These are phyloP conservation scores for Julus scandinavius DNA, from an alignment of 2,888 invertebrate genomes.

Conservation along the genomic window DNA sequence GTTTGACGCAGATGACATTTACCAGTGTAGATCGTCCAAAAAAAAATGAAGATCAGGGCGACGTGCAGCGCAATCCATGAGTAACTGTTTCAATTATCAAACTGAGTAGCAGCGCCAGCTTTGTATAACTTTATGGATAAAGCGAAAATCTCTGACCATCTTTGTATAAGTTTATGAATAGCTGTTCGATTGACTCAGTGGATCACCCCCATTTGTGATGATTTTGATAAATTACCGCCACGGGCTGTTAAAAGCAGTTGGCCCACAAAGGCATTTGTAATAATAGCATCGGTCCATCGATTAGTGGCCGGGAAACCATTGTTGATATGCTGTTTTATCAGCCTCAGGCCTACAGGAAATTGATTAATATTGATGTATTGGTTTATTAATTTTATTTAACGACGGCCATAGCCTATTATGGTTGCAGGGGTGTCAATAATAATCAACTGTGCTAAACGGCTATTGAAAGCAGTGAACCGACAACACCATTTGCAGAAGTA, in stretches of 20 bases:
- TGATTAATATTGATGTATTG: too few species aligned
- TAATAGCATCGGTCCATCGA: too few species aligned
- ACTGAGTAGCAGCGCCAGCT: background rate
- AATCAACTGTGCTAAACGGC: too few species aligned
- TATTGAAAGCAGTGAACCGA: too few species aligned
- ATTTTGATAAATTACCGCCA: background rate
- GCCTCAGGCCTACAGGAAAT: too few species aligned
- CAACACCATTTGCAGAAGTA: too few species aligned
- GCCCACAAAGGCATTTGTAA: too few species aligned
- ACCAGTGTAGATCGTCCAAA: background rate
- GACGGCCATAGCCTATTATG: too few species aligned
- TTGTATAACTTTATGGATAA: background rate
- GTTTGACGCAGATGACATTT: background rate
- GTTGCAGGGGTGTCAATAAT: too few species aligned
- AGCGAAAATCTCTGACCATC: background rate
- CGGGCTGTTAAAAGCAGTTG: background rate
- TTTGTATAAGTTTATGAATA: background rate
- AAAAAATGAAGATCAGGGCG: background rate
- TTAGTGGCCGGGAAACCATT: too few species aligned
- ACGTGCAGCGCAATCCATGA: background rate
- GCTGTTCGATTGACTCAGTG: background rate
- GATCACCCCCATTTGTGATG: background rate
- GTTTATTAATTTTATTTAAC: too few species aligned
- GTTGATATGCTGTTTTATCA: too few species aligned
- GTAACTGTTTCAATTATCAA: background rate